These are phyloP conservation scores for Setophaga kirtlandii DNA, from an alignment of 2,113 vertebrate species.

Conservation along the genomic window DNA sequence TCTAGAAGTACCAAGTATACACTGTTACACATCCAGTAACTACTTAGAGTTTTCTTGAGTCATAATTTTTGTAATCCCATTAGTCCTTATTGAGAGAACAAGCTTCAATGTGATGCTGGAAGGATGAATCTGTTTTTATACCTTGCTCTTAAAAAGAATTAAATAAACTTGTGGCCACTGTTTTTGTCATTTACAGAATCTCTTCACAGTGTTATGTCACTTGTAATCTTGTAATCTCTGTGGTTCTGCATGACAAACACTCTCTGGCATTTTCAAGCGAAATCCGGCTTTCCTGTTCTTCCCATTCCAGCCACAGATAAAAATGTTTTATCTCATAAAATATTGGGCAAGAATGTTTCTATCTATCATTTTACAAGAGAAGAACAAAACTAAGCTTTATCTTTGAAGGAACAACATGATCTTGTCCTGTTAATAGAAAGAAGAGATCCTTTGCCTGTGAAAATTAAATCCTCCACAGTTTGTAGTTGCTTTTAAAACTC, in stretches of 20 bases:
- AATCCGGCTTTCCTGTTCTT: not conserved
- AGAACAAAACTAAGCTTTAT: conserved; percentile 24
- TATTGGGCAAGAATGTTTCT: not conserved
- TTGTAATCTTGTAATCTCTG: not conserved
- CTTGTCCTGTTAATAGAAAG: conserved; percentile 64
- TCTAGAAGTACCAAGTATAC: not conserved
- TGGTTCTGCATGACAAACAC: not conserved
- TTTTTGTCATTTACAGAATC: not conserved
- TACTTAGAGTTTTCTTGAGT: not conserved
- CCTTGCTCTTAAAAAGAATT: not conserved
- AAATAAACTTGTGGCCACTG: not conserved
- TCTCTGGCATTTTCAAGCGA: not conserved
- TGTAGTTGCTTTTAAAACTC: conserved; percentile 58
- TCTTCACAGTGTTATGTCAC: not conserved
- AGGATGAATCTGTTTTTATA: not conserved
- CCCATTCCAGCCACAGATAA: not conserved
- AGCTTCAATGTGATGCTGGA: not conserved
- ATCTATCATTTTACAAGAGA: not conserved
- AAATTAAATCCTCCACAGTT: conserved; percentile 62
- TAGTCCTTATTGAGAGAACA: not conserved
- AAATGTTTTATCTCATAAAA: not conserved
- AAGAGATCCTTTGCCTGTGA: conserved; percentile 44
- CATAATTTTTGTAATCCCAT: not conserved
- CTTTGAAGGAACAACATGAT: conserved; percentile 17
- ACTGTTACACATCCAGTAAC: not conserved